Percentiles rank a stretch among this genome's conserved stretches.
These are phyloP conservation scores for Dryobotodes eremita DNA, from an alignment of 2,888 invertebrate genomes.

Conservation along the genomic window DNA sequence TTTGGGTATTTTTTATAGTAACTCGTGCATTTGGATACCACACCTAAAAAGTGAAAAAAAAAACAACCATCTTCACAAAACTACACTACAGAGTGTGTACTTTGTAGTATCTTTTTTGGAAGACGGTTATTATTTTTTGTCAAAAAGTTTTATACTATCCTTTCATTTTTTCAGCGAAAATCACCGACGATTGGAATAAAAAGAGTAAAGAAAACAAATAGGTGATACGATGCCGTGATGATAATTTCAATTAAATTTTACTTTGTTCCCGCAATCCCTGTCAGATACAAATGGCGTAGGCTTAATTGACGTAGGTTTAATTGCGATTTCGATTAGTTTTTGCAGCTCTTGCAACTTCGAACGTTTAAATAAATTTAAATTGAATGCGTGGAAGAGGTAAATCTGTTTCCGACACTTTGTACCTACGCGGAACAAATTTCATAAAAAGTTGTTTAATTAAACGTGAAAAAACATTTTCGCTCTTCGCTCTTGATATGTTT, in stretches of 20 bases:
- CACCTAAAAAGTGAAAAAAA: no score
- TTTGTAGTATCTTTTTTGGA: no score
- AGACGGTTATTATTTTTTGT: no score
- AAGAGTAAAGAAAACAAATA: not conserved
- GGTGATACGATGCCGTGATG: no score
- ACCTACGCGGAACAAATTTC: not conserved
- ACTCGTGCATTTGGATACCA: no score
- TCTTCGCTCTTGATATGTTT: not conserved
- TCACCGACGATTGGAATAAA: not conserved
- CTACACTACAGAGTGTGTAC: no score
- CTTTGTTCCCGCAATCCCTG: constrained; percentile 15
- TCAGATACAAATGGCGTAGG: constrained; percentile 7
- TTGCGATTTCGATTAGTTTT: constrained; percentile 25
- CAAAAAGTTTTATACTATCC: no score
- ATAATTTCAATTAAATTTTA: constrained; percentile 13
- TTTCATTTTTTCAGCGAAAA: not conserved
- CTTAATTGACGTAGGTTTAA: not conserved
- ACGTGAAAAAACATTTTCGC: not conserved
- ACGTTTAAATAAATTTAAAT: constrained; percentile 20
- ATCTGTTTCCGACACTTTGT: constrained; percentile 14
- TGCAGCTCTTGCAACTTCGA: constrained; percentile 2
- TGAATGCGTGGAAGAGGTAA: constrained; percentile 6
- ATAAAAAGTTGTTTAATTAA: not conserved
- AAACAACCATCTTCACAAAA: no score
- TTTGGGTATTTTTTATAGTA: no score